Base-by-base conservation (phyloP, 2,888 invertebrate species). In the Oscheius sp. region DNA sequence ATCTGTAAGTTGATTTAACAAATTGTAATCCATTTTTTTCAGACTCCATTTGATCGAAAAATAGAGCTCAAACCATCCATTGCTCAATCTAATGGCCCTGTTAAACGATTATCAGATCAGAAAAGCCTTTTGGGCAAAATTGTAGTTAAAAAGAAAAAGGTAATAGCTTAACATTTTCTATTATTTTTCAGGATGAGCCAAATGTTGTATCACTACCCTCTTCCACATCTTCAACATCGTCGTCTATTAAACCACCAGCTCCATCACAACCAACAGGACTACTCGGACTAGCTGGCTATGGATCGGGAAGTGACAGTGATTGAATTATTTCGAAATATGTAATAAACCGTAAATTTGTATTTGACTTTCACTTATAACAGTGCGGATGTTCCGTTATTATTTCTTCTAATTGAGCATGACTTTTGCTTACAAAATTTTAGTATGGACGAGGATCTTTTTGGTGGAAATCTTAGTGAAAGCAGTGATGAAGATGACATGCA, bases 91-190 rank as follows among this genome's bases (percentile, higher is more conserved):
- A 61, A 68, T n/a, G 12, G 23, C 12, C 8, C 48, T 3, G 25
- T 29, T 17, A 74, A 72, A 66, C 23, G 74, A 27, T 23, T 61
- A 37, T 57, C n/a, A 15, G 75, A 75, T 42, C 80, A 80, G 61
- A 75, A 69, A 37, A 72, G 70, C 20, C 34, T 76, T 8, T 66
- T 80, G 2, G 74, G 78, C 2, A 78, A 78, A 23, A 31, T 80
- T 1, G 70, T 73, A 8, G 52, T 78, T 0, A 61, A 72, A 29
- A 80, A 80, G 69, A 78, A 76, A 63, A 76, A 79, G 67, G 79
- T 74, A 25, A 3, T 39, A 20, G 37, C 2, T 34, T 37, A 37
- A 5, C 12, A 25, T 25, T 15, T 29, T 33, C 42, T 29, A 33
- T 17, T 55, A 33, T 31, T 34, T 46, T 63, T 48, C 42, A 61